These are phyloP conservation scores for Lithophane ornitopus DNA, from an alignment of 2,888 invertebrate genomes.

Conservation along the genomic window DNA sequence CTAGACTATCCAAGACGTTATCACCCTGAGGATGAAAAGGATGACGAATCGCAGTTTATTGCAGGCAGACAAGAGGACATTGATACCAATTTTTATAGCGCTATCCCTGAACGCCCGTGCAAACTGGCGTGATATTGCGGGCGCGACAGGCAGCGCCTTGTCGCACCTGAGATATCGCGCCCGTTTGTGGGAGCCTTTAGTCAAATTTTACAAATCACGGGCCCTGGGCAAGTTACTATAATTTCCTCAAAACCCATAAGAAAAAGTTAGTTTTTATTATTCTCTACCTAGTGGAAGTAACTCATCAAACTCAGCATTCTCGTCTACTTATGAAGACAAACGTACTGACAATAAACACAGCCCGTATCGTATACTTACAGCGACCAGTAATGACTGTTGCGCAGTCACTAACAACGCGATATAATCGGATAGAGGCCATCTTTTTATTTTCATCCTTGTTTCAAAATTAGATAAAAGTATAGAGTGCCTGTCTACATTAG, in stretches of 20 bases:
- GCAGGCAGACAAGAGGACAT: neutral
- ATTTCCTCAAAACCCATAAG: neutral
- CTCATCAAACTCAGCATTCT: neutral
- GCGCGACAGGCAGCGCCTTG: too few species aligned
- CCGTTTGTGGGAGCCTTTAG: too few species aligned
- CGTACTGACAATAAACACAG: constrained; percentile 40
- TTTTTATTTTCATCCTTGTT: constrained; percentile 47
- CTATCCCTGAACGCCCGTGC: too few species aligned
- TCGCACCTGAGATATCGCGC: too few species aligned
- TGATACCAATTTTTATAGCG: neutral
- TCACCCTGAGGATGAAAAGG: neutral
- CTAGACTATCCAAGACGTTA: neutral
- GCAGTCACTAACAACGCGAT: constrained; percentile 40
- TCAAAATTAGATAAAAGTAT: constrained; percentile 36
- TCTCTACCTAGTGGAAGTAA: neutral
- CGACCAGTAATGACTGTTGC: constrained; percentile 52
- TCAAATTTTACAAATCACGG: neutral
- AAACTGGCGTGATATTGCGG: too few species aligned
- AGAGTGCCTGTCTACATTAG: constrained; percentile 11
- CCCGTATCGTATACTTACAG: constrained; percentile 44
- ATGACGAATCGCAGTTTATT: neutral
- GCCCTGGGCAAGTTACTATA: neutral
- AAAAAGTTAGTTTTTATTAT: neutral
- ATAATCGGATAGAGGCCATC: constrained; percentile 33
- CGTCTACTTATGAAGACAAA: constrained; percentile 14